A percentile compares a stretch with the other conserved stretches of the same genome.
These are phyloP conservation scores for Cyanocitta stelleri DNA, from an alignment of 2,113 vertebrate genomes.

Conservation along the genomic window DNA sequence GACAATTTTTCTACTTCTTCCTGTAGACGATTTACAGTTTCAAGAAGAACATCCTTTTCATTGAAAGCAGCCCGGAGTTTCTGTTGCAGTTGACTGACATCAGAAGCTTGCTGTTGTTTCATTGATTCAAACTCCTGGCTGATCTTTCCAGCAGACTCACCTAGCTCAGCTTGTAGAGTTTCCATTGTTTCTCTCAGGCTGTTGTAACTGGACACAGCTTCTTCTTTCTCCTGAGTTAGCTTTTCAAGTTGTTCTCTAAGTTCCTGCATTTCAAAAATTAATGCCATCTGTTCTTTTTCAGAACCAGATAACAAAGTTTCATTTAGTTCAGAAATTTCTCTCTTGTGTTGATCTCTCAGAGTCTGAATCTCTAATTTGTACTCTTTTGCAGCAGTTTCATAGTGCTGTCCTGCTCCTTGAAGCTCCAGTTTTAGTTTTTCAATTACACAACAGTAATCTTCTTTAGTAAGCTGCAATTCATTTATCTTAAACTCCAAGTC, in stretches of 20 bases:
- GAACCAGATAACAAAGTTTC: slow-evolving; percentile 54
- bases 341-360: slow-evolving; percentile 67
- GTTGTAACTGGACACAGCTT: slow-evolving; percentile 78
- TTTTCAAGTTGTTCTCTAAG: slow-evolving; percentile 76
- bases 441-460: slow-evolving; percentile 71
- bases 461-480: slow-evolving; percentile 86
- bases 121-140: slow-evolving; percentile 83
- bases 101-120: slow-evolving; percentile 82
- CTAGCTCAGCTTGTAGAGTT: slow-evolving; percentile 81
- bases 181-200: slow-evolving; percentile 80
- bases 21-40: slow-evolving; percentile 71
- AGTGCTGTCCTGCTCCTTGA: slow-evolving; percentile 49
- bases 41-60: slow-evolving; percentile 78
- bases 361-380: slow-evolving; percentile 58
- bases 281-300: slow-evolving; percentile 71
- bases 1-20: slow-evolving; percentile 59
- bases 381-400: slow-evolving; percentile 21
- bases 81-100: slow-evolving; percentile 81
- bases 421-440: slow-evolving; percentile 73
- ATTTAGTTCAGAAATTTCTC: slow-evolving; percentile 69
- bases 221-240: slow-evolving; percentile 79
- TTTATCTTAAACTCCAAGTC: slow-evolving; percentile 97
- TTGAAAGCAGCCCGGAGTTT: slow-evolving; percentile 76
- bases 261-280: slow-evolving; percentile 71
- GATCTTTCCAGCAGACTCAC: slow-evolving; percentile 84